These are phyloP conservation scores for Limosa lapponica DNA, from an alignment of 2,797 vertebrate species.

Conservation along the genomic window DNA sequence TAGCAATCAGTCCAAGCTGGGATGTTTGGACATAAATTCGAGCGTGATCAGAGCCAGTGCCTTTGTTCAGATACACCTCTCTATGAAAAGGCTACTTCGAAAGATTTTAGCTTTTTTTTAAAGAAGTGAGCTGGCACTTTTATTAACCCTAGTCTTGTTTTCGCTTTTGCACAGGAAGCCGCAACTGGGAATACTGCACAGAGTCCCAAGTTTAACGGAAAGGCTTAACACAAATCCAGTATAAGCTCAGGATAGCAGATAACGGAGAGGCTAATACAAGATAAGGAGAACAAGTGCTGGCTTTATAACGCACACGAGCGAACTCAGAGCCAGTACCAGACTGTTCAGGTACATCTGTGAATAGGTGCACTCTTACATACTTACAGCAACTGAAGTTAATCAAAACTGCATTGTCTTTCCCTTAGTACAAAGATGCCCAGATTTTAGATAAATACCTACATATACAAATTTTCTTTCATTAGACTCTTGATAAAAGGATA, in stretches of 20 bases:
- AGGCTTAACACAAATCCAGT: background rate
- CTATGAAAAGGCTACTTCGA: background rate
- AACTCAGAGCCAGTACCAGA: background rate
- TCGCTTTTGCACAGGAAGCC: background rate
- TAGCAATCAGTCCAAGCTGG: background rate
- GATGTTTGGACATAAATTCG: background rate
- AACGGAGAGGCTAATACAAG: background rate
- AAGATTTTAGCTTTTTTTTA: background rate
- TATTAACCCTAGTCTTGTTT: background rate
- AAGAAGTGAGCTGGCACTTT: background rate
- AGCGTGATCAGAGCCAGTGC: background rate
- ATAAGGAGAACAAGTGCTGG: background rate
- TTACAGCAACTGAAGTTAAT: background rate
- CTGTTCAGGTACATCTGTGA: background rate
- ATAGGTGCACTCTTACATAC: background rate
- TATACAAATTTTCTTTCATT: background rate
- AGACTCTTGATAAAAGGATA: background rate
- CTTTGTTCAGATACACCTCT: background rate
- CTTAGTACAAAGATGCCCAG: background rate
- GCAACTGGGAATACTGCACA: background rate
- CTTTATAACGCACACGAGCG: background rate
- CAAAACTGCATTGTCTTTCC: background rate
- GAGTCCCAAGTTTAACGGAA: background rate
- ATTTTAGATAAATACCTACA: background rate
- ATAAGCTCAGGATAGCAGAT: background rate